phyloP scores from a whole-genome alignment of 2,888 invertebrate species.

The Neoitamus cyanurus region DNA sequence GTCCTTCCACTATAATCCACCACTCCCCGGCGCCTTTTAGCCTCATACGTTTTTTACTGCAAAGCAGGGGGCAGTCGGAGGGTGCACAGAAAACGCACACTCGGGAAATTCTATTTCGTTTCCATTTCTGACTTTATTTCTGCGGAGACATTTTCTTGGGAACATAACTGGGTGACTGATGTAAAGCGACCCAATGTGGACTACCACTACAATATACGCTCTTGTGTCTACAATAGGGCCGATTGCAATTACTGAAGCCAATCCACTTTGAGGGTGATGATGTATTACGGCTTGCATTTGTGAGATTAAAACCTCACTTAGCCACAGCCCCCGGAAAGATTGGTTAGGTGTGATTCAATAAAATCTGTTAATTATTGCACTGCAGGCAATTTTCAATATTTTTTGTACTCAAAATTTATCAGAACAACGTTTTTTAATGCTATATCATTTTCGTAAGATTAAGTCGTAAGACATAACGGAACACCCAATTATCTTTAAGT shows the following conservation, averaged over 20 bases:
- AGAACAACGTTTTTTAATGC: not conserved
- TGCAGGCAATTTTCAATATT: not conserved
- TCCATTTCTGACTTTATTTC: not conserved
- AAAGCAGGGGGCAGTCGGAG: not conserved
- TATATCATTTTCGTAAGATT: not conserved
- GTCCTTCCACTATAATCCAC: not conserved
- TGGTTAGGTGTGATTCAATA: not conserved
- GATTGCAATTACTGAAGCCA: constrained; percentile 20
- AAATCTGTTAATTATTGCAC: not conserved
- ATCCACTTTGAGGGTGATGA: constrained; percentile 26
- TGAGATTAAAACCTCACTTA: not conserved
- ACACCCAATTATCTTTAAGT: not conserved
- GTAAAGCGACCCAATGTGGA: not conserved
- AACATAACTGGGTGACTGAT: not conserved
- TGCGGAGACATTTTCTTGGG: constrained; percentile 21
- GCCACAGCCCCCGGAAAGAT: not conserved
- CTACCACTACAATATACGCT: not conserved
- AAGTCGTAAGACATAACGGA: not conserved
- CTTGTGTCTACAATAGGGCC: not conserved
- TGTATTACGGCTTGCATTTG: not conserved
- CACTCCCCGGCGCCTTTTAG: not conserved
- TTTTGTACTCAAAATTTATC: not conserved
- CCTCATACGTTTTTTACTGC: not conserved
- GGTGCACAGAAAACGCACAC: not conserved
- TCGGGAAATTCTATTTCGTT: not conserved